phyloP scores from a whole-genome alignment of 2,888 invertebrate genomes.

The Tuta absoluta region DNA sequence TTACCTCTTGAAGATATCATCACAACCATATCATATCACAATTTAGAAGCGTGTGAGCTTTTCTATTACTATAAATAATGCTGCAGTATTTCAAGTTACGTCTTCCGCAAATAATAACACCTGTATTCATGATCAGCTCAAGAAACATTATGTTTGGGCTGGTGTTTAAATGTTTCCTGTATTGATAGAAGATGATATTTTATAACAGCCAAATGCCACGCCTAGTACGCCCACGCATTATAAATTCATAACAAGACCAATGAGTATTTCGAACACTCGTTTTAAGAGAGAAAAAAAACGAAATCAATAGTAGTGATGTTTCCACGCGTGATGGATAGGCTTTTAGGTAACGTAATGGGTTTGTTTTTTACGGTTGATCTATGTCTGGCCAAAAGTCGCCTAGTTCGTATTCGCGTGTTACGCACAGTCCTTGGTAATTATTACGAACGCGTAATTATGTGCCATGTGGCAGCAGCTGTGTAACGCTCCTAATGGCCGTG shows the following conservation, averaged over 20 bases:
- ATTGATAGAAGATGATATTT: constrained; percentile 3
- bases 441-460: constrained; percentile 33
- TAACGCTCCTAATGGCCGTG: constrained; percentile 32
- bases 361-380: background rate
- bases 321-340: constrained; percentile 10
- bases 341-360: background rate
- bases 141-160: constrained; percentile 9
- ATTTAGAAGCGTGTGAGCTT: constrained; percentile 22
- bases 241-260: background rate
- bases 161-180: constrained; percentile 1
- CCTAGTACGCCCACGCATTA: constrained; percentile 2
- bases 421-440: constrained; percentile 33
- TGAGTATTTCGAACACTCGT: constrained; percentile 21
- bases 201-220: background rate
- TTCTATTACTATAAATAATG: background rate
- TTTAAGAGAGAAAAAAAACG: constrained; percentile 25
- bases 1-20: constrained; percentile 46
- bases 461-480: constrained; percentile 32
- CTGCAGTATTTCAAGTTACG: background rate
- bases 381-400: background rate
- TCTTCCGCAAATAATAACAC: background rate
- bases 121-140: background rate
- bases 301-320: constrained; percentile 15
- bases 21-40: constrained; percentile 1
- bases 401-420: constrained; percentile 22